phyloP scores from a whole-genome alignment of 92 coral and sea anemone species.

The Zoanthus solanderi region DNA sequence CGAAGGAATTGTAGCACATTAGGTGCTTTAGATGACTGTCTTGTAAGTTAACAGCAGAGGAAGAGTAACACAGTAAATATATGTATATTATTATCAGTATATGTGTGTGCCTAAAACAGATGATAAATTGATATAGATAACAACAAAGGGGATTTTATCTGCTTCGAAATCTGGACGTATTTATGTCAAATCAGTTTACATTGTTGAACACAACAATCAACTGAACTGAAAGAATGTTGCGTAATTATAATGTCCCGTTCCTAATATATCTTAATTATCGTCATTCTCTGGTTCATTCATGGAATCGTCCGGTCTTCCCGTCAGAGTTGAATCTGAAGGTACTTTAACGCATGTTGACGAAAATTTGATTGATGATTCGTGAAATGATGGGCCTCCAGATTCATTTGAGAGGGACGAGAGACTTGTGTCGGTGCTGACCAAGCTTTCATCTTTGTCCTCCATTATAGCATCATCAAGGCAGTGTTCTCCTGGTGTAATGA shows the following conservation, averaged over 20 bases:
- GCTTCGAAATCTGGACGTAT: not conserved
- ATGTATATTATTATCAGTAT: constrained; percentile 1
- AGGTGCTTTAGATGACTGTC: too few relatives aligned
- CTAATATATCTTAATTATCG: not conserved
- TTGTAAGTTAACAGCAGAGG: too few relatives aligned
- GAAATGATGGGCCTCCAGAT: constrained; percentile 80
- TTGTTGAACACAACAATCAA: too few relatives aligned
- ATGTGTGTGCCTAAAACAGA: not conserved
- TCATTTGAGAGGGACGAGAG: constrained; percentile 79
- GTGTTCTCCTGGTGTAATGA: constrained; percentile 35
- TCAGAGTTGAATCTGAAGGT: constrained; percentile 61
- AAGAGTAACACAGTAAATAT: not conserved
- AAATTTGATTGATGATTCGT: constrained; percentile 83
- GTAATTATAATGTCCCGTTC: too few relatives aligned
- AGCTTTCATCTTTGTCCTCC: constrained; percentile 66
- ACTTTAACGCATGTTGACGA: constrained; percentile 89
- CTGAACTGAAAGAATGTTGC: too few relatives aligned
- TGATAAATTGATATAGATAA: not conserved
- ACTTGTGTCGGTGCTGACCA: constrained; percentile 71
- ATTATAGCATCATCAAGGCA: constrained; percentile 78
- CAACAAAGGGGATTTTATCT: constrained; percentile 13
- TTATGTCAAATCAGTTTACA: not conserved
- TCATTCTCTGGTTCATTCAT: constrained; percentile 30
- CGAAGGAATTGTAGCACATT: too few relatives aligned
- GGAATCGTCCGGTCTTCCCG: constrained; percentile 18